Base-by-base conservation (phyloP, 2,113 vertebrate genomes). In the Hyperoodon ampullatus region DNA sequence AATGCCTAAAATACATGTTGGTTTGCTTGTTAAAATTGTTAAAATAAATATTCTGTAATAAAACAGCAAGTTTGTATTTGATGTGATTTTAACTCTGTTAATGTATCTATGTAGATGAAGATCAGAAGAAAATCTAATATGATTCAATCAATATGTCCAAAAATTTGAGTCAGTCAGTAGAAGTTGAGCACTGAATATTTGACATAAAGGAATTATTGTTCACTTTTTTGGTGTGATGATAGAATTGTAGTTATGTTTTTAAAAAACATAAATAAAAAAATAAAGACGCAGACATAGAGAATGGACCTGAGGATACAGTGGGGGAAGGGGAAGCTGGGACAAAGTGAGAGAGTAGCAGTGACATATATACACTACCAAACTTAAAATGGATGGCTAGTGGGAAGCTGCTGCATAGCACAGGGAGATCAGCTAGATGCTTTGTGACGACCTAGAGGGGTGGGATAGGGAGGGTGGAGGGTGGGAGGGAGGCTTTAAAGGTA, bases 201-300 rank as follows among this genome's bases (percentile, higher is more conserved):
- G 28, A 47, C 65, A 61, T 58, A 72, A 66, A 50, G 39, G 35
- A 75, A 88, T 80, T 80, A 70, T 71, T 60, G 28, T 39, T 85
- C 53, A 47, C 26, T 35, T 66, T 80, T 86, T 90, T 80, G 35
- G 23, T 90, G n/a, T 85, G 39, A 61, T 90, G 58, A 72, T 70
- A 66, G n/a, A 70, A 75, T 70, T 96, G 12, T 78, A 26, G 28
- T 87, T 93, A 6, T 87, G 33, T 70, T 86, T 93, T 95, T 77
- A 8, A 50, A 72, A 53, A 53, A 53, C 53, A 53, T 18, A 50
- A 50, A 50, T 50, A 16, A 53, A 53, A 53, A 53, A 53, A 53
- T 16, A 16, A 53, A 53, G 15, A 18, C 5, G 1, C 15, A 53
- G 53, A 53, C 53, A 1, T 53, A 53, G 53, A 53, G 53, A 53